Evolutionary conservation across 2,888 invertebrate genomes (phyloP), one percentile per base, ranked within the genome.

Genomic region (Lithophane socia): DNA sequence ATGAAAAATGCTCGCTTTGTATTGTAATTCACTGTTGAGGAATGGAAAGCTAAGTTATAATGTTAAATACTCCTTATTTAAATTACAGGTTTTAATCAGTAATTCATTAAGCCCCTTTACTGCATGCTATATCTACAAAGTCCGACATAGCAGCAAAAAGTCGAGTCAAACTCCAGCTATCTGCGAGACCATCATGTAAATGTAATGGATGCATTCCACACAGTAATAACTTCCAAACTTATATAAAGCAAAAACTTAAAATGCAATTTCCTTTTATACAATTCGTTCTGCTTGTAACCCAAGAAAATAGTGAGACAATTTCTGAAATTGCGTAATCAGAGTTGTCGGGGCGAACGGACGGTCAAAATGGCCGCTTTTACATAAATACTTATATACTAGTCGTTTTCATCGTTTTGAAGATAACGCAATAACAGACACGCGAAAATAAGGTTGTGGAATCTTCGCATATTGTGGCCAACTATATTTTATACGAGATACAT

Each of bases 231-330:
- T 84, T 84, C 65, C 54, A 71, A 87, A 85, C 73, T 82, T 75
- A 60, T 73, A 58, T 64, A 85, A 67, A 77, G 86, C 69, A 74
- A 79, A 82, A 86, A 83, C 83, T 86, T 86, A 79, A 86, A 86
- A 86, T 83, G 83, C 86, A 83, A 88, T 87, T 86, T 80, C 80
- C 80, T 79, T 88, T 88, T 56, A 88, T 83, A 86, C 84, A 80
- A 86, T 83, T 86, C 71, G 73, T 86, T 81, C 74, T 82, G 63
- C 79, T 86, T 80, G 80, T 81, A 86, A 79, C 76, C 77, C 84
- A 77, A 86, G 88, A 86, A 86, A 79, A 88, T 86, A 83, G 84
- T 86, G 82, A 81, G 86, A 86, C 86, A 86, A 88, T 88, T 86
- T 88, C 80, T 80, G 84, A 86, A 86, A 86, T 86, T 79, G 86